Evolutionary conservation across 1,140 invertebrate species (phyloP).

Genomic region (Micrasema minimum): DNA sequence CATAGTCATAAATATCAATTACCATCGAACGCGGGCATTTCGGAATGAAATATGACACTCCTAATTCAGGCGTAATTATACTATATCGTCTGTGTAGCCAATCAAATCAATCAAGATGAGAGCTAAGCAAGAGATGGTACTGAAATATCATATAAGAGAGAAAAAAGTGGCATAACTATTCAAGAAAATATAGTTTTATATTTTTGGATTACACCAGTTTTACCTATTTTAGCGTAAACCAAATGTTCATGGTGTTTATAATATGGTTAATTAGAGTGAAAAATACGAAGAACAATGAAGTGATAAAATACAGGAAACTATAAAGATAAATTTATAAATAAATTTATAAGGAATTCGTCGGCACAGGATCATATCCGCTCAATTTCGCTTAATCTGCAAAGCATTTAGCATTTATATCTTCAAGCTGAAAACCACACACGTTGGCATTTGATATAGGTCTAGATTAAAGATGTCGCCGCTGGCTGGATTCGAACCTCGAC

Average conservation of each 20-base stretch:
- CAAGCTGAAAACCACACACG: slow-evolving; percentile 17
- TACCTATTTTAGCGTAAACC: no score
- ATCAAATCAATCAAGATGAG: slow-evolving; percentile 16
- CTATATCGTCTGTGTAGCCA: slow-evolving; percentile 6
- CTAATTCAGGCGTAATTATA: slow-evolving; percentile 23
- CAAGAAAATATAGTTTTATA: no score
- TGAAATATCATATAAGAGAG: not conserved
- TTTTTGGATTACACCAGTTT: no score
- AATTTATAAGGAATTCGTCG: no score
- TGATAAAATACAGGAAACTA: not conserved
- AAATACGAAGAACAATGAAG: no score
- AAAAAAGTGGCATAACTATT: no score
- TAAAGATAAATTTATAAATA: no score
- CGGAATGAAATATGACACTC: slow-evolving; percentile 38
- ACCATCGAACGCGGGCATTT: slow-evolving; percentile 35
- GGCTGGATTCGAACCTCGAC: slow-evolving; percentile 6
- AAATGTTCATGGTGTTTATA: no score
- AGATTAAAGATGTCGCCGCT: slow-evolving; percentile 23
- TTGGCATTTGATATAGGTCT: slow-evolving; percentile 9
- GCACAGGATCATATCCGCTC: not conserved
- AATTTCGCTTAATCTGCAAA: slow-evolving; percentile 3
- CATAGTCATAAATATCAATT: slow-evolving; percentile 43
- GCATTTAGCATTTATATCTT: slow-evolving; percentile 4
- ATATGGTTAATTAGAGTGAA: no score
- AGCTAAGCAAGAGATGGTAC: not conserved